Evolutionary conservation across 2,113 vertebrate species (phyloP), one percentile per base, ranked within the genome.

Genomic region (Dryoscopus gambensis): DNA sequence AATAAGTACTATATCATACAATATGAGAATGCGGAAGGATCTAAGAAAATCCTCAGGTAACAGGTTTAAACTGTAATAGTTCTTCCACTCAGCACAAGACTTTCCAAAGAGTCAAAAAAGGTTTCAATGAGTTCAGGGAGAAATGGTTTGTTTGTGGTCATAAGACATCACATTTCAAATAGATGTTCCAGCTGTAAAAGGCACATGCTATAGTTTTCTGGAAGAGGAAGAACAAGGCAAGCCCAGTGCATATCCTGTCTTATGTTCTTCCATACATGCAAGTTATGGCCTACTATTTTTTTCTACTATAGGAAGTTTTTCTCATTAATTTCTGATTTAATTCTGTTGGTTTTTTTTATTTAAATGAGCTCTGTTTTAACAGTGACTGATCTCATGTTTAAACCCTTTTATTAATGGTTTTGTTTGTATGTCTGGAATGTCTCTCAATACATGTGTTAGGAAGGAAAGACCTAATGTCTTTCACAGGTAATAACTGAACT

Each of bases 291-390:
- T 75, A 13, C 13, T 76, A 7, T n/a, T n/a, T 21, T 19, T 27
- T 3, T 10, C 71, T 94, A 90, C 49, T 80, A 24, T 17, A 84
- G 49, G 59, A 77, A 89, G 17, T 35, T 92, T 95, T 73, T 85
- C 37, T 49, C 33, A 84, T 42, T 85, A 92, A 84, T 93, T 93
- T 97, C 56, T 93, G 50, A 79, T 95, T 94, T 93, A 94, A 93
- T 94, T 95, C 14, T 69, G 15, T 62, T 55, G 8, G 4, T 0
- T 15, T 33, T 14, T 3, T 39, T 93, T 25, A 39, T 76, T 85
- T 93, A 95, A 84, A 83, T 86, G 22, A 71, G 30, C 42, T 89
- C 42, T 55, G 25, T 92, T 97, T 96, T 49, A 89, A 40, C 62
- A 90, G 21, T 71, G 78, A 62, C 24, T 65, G 27, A 79, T 74